These are phyloP conservation scores for Plemyria rubiginata DNA, from an alignment of 2,888 invertebrate species.

Conservation along the genomic window DNA sequence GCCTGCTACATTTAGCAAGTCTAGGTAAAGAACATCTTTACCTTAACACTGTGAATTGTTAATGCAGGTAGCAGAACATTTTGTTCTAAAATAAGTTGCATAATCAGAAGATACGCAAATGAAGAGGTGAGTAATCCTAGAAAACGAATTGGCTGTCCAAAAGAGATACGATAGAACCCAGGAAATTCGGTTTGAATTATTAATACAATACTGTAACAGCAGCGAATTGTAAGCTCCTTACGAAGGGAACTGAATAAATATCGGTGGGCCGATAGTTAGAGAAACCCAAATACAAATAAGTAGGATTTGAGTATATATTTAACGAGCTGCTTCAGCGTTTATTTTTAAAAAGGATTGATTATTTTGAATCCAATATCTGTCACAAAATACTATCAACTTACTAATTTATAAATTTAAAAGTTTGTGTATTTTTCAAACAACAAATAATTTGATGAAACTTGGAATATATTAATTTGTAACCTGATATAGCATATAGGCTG, in stretches of 20 bases:
- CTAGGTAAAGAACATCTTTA: slow-evolving; percentile 1
- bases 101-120: slow-evolving; percentile 49
- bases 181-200: slow-evolving; percentile 76
- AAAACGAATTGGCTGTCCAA: slow-evolving; percentile 67
- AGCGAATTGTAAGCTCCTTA: slow-evolving; percentile 80
- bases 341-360: slow-evolving; percentile 29
- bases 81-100: slow-evolving; percentile 20
- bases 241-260: slow-evolving; percentile 75
- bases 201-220: slow-evolving; percentile 74
- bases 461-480: too few species aligned
- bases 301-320: slow-evolving; percentile 40
- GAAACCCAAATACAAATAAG: slow-evolving; percentile 52
- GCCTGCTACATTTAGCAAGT: too few species aligned
- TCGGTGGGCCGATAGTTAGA: slow-evolving; percentile 60
- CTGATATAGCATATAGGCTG: too few species aligned
- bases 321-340: slow-evolving; percentile 39
- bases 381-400: background rate
- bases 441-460: too few species aligned
- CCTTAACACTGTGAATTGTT: slow-evolving; percentile 17
- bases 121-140: slow-evolving; percentile 58
- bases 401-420: too few species aligned
- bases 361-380: background rate
- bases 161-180: slow-evolving; percentile 66
- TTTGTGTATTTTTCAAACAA: too few species aligned
- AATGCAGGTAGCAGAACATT: slow-evolving; percentile 13